phyloP scores from a whole-genome alignment of 53 echinoderm and acorn worm species.

The Astropecten irregularis region DNA sequence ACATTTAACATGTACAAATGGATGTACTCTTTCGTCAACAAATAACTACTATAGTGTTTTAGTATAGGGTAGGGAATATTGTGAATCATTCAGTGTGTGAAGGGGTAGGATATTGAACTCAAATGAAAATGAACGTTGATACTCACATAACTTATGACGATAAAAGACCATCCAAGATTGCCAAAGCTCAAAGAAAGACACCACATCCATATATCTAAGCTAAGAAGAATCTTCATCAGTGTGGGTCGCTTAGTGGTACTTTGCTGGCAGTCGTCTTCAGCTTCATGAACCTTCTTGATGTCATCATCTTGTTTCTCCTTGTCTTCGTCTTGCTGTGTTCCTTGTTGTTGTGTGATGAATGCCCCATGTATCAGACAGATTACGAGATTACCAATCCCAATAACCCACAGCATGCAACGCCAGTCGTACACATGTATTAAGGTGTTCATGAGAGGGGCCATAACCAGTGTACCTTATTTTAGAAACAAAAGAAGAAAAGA shows the following conservation, averaged over 20 bases:
- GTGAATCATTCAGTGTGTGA: too few relatives aligned
- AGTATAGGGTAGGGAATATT: too few relatives aligned
- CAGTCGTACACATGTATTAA: background rate
- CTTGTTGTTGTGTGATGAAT: background rate
- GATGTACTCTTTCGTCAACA: too few relatives aligned
- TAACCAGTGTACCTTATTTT: background rate
- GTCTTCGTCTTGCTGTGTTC: too few relatives aligned
- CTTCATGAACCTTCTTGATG: background rate
- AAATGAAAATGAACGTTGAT: background rate
- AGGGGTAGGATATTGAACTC: background rate
- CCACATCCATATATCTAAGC: background rate
- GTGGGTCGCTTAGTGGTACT: background rate
- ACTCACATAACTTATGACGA: background rate
- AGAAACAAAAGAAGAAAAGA: background rate
- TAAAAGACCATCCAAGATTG: slow-evolving; percentile 1
- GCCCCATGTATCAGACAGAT: background rate
- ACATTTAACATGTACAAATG: too few relatives aligned
- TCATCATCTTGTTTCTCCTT: background rate
- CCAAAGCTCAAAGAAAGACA: background rate
- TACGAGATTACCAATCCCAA: background rate
- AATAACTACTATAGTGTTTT: too few relatives aligned
- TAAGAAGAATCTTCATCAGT: background rate
- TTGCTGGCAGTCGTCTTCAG: background rate
- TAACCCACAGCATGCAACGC: background rate
- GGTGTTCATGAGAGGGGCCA: background rate